These are phyloP conservation scores for Glareola pratincola DNA, from an alignment of 2,113 vertebrate species.

Conservation along the genomic window DNA sequence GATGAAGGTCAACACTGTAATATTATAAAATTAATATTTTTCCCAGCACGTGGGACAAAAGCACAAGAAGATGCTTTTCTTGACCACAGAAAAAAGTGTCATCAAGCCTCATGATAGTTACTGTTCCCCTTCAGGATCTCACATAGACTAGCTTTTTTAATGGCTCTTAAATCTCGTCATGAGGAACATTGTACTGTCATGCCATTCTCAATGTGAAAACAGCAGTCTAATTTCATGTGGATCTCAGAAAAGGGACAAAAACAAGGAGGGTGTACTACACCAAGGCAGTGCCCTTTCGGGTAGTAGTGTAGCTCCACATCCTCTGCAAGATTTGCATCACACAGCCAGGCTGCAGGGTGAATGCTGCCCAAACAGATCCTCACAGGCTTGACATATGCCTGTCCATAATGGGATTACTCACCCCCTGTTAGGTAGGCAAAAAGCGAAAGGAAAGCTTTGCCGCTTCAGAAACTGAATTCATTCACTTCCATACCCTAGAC, in stretches of 20 bases:
- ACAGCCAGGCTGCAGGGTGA: not conserved
- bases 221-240: not conserved
- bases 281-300: not conserved
- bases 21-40: not conserved
- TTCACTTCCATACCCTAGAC: not conserved
- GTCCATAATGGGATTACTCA: not conserved
- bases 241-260: not conserved
- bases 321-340: not conserved
- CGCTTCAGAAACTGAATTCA: not conserved
- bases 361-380: not conserved
- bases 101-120: not conserved
- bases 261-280: rapidly evolving
- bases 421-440: not conserved
- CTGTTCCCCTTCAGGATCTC: not conserved
- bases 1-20: not conserved
- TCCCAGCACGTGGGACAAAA: too few species aligned
- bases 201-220: not conserved
- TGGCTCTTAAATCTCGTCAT: not conserved
- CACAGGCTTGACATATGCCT: not conserved
- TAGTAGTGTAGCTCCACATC: not conserved
- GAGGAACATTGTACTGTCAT: not conserved
- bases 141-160: not conserved
- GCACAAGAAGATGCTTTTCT: not conserved
- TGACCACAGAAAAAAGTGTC: not conserved
- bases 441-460: not conserved